These are phyloP conservation scores for Lagria hirta DNA, from an alignment of 2,888 invertebrate species.

Conservation along the genomic window DNA sequence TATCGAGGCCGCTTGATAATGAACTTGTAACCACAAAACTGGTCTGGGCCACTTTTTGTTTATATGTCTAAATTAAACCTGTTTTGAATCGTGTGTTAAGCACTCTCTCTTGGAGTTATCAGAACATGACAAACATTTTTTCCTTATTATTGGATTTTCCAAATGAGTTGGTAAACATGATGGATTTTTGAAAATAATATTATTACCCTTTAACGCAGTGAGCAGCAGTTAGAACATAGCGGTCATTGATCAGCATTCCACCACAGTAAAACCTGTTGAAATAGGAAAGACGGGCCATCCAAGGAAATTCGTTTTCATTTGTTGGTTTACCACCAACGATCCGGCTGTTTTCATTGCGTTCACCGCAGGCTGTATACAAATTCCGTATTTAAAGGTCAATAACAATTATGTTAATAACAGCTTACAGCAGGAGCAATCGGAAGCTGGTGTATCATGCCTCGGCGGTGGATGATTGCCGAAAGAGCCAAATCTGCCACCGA, in stretches of 20 bases:
- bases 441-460: conserved; percentile 57
- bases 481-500: conserved; percentile 40
- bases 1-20: conserved; percentile 16
- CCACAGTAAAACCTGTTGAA: conserved; percentile 90
- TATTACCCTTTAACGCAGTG: conserved; percentile 86
- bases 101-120: no score
- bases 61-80: conserved; percentile 9
- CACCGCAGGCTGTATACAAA: conserved; percentile 80
- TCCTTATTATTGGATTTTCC: no score
- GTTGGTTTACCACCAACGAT: conserved; percentile 82
- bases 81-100: conserved; percentile 2
- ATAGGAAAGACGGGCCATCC: conserved; percentile 85
- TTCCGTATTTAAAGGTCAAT: neutral
- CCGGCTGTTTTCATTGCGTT: conserved; percentile 76
- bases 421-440: conserved; percentile 69
- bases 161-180: no score
- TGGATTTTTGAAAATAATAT: conserved; percentile 2
- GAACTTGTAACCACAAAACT: conserved; percentile 15
- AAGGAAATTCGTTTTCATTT: conserved; percentile 79
- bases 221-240: conserved; percentile 84
- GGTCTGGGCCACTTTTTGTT: conserved; percentile 14
- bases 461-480: conserved; percentile 62
- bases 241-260: conserved; percentile 83
- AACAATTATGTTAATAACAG: conserved; percentile 48
- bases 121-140: no score